Evolutionary conservation across 2,888 invertebrate species (phyloP), one percentile per base, ranked within the genome.

Genomic region (Ceratothoa steindachneri): DNA sequence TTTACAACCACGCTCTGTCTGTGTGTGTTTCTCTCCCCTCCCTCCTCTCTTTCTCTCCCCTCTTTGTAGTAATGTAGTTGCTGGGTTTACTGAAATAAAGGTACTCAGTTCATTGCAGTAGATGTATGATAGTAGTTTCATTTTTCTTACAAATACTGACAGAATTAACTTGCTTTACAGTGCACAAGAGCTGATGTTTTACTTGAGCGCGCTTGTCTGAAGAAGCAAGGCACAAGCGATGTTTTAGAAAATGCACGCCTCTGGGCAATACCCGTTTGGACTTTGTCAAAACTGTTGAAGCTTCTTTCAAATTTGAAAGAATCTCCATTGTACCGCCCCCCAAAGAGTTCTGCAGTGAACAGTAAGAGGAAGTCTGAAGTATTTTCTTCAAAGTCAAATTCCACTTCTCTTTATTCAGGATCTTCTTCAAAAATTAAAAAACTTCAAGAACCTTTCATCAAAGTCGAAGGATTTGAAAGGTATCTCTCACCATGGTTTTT

Each of bases 251-350:
- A 73, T 65, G 76, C 76, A 29, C 67, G 76, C 4, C 68, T 73
- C 24, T 76, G 76, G 76, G 70, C 70, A 73, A 73, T 76, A n/a
- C 76, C 76, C 24, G 76, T 76, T 9, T 76, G 76, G 76, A 67
- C 76, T 9, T 64, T 76, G 67, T 31, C 70, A n/a, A 76, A 76
- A 30, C 73, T 76, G 28, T 64, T 76, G 22, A 76, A 73, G 65
- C 73, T 73, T 73, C 22, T 76, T 29, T 41, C 70, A 12, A 67
- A 53, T 27, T 41, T 76, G 60, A 76, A 76, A 41, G 73, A 76
- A 52, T 70, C 55, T 52, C 68, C 51, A 29, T 70, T 64, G 12
- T 76, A 76, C 55, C 67, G 65, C 30, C 73, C 76, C 29, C 71
- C 55, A 19, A 67, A 66, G 28, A 51, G 30, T 27, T 30, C 67